Percentiles rank a stretch among this genome's conserved stretches.
These are phyloP conservation scores for Ichneumoninae sp. DNA, from an alignment of 2,888 invertebrate species.

Conservation along the genomic window DNA sequence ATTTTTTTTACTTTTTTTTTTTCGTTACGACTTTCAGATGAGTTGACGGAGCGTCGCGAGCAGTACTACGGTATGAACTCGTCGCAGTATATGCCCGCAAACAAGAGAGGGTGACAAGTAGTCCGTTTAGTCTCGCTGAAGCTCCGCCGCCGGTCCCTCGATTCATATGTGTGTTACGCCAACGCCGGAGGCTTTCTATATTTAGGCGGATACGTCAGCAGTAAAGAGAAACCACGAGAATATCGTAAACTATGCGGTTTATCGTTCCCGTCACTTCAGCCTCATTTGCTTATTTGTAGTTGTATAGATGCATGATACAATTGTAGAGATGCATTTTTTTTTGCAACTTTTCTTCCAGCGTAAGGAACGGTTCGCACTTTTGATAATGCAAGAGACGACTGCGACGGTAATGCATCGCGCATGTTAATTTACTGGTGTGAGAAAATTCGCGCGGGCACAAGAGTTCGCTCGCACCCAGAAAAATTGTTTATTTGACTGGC, in stretches of 20 bases:
- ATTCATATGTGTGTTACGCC: slow-evolving; percentile 32
- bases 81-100: slow-evolving; percentile 8
- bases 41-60: slow-evolving; percentile 64
- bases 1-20: slow-evolving; percentile 22
- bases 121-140: slow-evolving; percentile 48
- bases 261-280: neutral
- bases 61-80: slow-evolving; percentile 47
- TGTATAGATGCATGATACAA: neutral
- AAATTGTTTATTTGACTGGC: too few species aligned
- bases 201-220: slow-evolving; percentile 14
- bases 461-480: too few species aligned
- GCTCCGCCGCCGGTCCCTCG: neutral
- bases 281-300: neutral
- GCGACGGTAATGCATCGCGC: too few species aligned
- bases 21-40: slow-evolving; percentile 60
- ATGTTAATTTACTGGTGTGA: too few species aligned
- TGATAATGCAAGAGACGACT: too few species aligned
- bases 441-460: too few species aligned
- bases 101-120: slow-evolving; percentile 48
- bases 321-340: neutral
- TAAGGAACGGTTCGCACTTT: too few species aligned
- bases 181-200: slow-evolving; percentile 29
- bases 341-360: neutral
- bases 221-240: neutral
- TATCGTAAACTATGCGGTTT: neutral